Evolutionary conservation across 2,113 vertebrate genomes (phyloP), one percentile per base, ranked within the genome.

Genomic region (Epinephelus fuscoguttatus): DNA sequence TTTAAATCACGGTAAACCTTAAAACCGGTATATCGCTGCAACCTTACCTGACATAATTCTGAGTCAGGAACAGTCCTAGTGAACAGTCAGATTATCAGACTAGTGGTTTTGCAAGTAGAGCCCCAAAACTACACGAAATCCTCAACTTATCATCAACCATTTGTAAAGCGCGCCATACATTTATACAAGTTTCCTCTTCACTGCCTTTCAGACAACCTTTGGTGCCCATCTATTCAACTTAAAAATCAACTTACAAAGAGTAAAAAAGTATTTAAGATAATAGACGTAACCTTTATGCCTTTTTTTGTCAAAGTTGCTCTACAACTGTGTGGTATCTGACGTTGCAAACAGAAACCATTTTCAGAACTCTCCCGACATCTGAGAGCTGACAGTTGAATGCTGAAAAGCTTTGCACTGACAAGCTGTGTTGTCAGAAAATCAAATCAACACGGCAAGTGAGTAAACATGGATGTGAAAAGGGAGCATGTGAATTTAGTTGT

Each of bases 351-450:
- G 62, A 55, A 75, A 61, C 75, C 17, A 72, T 57, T 87, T 81
- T 79, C 74, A 85, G 75, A 82, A 80, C 70, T 42, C 21, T 50
- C 37, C 47, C 62, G 18, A 75, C 67, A 78, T 73, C 62, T 74
- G 76, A 88, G 61, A 47, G 59, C 75, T 79, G 63, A 86, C 67
- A 77, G 50, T 59, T 3, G 18, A 75, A 75, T 67, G 57, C 73
- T 63, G 53, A 84, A 66, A 64, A 77, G 56, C 70, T 60, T n/a
- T 19, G 68, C 71, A 50, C 59, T 56, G 67, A 85, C 82, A 74
- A 80, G 81, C 69, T 21, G 73, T 4, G 49, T 33, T 84, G 84
- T 80, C 62, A 55, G 70, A 77, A 82, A 91, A 87, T 90, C 68
- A 84, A 84, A 84, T 85, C 70, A 52, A 45, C 49, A 62, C 1